Percentiles rank a stretch among this genome's conserved stretches.
phyloP scores from a whole-genome alignment of 2,888 invertebrate genomes.

The Drosophila macrospina region DNA sequence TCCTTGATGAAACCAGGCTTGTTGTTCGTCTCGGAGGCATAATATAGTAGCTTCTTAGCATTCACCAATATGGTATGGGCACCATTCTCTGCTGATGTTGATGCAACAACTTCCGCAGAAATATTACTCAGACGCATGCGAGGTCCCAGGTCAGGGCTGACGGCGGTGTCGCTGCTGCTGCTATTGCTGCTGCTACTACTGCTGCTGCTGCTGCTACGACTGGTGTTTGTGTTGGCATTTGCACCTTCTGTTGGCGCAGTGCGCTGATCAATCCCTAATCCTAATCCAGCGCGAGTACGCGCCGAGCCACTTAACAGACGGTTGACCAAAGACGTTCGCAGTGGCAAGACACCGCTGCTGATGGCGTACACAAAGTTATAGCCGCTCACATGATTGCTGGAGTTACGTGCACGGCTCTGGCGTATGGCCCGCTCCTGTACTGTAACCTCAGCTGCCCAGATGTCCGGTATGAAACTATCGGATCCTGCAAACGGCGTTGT shows the following conservation, averaged over 20 bases:
- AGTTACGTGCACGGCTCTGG: slow-evolving; percentile 78
- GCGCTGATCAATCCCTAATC: slow-evolving; percentile 10
- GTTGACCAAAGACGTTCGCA: slow-evolving; percentile 37
- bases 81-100: slow-evolving; percentile 7
- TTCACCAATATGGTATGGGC: slow-evolving; percentile 86
- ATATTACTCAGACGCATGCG: slow-evolving; percentile 51
- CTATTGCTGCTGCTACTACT: slow-evolving; percentile 50
- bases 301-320: slow-evolving; percentile 35
- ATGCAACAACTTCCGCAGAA: slow-evolving; percentile 8
- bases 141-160: slow-evolving; percentile 49
- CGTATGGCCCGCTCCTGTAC: slow-evolving; percentile 84
- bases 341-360: slow-evolving; percentile 84
- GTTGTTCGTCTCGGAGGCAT: slow-evolving; percentile 93
- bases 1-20: slow-evolving; percentile 97
- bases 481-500: slow-evolving; percentile 29
- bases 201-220: slow-evolving; percentile 44
- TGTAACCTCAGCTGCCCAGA: slow-evolving; percentile 85
- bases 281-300: slow-evolving; percentile 17
- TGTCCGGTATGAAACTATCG: slow-evolving; percentile 83
- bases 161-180: slow-evolving; percentile 31
- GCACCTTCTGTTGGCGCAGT: slow-evolving; percentile 35
- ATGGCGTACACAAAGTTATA: slow-evolving; percentile 85
- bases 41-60: slow-evolving; percentile 92
- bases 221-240: slow-evolving; percentile 7
- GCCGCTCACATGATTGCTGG: slow-evolving; percentile 79